Evolutionary conservation across 2,113 vertebrate species (phyloP), one percentile per base, ranked within the genome.

Genomic region (Corydoras sp.): DNA sequence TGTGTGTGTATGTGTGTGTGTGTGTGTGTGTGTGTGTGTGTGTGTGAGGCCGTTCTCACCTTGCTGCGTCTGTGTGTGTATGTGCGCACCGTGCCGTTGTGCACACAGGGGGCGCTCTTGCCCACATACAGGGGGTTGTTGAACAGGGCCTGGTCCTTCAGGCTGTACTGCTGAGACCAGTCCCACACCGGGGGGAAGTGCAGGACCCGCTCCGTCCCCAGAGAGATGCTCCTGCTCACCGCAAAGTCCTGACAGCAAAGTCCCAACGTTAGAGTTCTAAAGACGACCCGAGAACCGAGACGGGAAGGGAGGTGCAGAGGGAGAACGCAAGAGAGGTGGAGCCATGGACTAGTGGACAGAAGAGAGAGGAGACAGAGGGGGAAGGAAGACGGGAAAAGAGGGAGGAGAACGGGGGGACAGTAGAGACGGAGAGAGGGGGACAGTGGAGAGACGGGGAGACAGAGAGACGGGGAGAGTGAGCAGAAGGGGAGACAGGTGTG

Each of bases 121-220:
- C 97, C 96, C 0, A 98, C 68, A 8, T 93, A 99, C 81, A 94
- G 83, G 2, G 96, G 97, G 82, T 95, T 99, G 83, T 95, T 95
- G 77, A 99, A 99, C 32, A 99, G 92, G 50, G 93, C 84, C 69
- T 93, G 88, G 71, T 98, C 95, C 86, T 90, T 92, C 5, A 80
- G 79, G 2, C 91, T 85, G 67, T 93, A 95, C 86, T 99, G 97
- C 11, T 96, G 92, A 2, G 94, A 93, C 97, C 97, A 99, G 81
- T 98, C 92, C 97, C 97, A 99, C 29, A 98, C 96, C 1, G 92
- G 91, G 6, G 97, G 95, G 79, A 99, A 97, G 61, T 65, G 88
- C 58, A 95, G 85, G 61, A 84, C 86, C 67, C 92, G 92, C 76
- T 96, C 93, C 67, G 94, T 90, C 35, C 92, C 93, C 82, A 92